phyloP scores from a whole-genome alignment of 2,113 vertebrate species.

The Sturnus vulgaris region DNA sequence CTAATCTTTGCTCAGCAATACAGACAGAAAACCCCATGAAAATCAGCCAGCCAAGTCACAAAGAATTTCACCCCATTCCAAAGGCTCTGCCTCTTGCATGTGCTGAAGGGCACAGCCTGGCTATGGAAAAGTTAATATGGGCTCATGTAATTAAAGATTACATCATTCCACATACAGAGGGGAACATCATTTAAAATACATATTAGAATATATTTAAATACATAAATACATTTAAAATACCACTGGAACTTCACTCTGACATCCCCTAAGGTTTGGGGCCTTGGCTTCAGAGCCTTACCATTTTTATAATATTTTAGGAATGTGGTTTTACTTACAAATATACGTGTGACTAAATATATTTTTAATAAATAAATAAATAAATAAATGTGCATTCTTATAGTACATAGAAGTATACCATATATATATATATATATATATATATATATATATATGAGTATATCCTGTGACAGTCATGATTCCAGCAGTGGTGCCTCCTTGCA shows the following conservation, averaged over 20 bases:
- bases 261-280: neutral
- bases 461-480: neutral
- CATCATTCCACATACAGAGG: neutral
- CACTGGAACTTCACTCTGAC: neutral
- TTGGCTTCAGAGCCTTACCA: neutral
- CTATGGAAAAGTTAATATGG: neutral
- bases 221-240: no score
- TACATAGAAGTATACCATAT: no score
- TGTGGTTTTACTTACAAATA: neutral
- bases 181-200: neutral
- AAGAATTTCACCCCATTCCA: neutral
- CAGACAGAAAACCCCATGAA: neutral
- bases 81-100: neutral
- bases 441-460: no score
- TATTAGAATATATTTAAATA: no score
- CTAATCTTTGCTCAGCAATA: neutral
- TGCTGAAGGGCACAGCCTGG: neutral
- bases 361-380: neutral
- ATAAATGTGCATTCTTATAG: neutral
- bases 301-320: neutral
- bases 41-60: neutral
- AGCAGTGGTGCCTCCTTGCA: neutral
- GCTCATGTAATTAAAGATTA: slow-evolving; percentile 10
- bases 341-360: neutral
- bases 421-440: accelerated